Percentiles rank a stretch among this genome's conserved stretches.
Conservation (phyloP, 2,113 vertebrate genomes). For the Pantherophis guttatus region DNA sequence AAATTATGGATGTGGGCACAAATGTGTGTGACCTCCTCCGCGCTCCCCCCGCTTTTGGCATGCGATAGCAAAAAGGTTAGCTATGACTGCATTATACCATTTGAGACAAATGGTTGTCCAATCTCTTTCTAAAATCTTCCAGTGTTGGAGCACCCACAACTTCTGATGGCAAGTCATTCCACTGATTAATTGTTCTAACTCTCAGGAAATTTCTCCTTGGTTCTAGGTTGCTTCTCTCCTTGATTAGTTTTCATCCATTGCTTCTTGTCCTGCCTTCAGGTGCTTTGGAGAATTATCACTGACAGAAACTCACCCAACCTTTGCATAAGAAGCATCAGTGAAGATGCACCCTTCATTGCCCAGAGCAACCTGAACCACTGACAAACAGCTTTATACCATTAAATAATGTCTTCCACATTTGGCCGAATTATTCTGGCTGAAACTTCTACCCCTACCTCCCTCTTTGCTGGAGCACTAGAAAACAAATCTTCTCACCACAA, state of each 20-base stretch:
- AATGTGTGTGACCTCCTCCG: no score
- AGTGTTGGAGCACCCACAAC: background rate
- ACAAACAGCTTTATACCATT: background rate
- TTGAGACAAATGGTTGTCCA: background rate
- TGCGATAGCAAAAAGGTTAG: no score
- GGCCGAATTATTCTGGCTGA: background rate
- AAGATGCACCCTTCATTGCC: background rate
- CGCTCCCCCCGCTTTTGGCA: no score
- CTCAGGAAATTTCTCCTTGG: background rate
- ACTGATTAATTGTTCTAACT: background rate
- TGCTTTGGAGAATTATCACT: background rate
- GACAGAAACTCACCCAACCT: background rate
- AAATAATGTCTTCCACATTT: background rate
- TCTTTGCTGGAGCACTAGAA: background rate
- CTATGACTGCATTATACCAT: background rate
- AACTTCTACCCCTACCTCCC: background rate
- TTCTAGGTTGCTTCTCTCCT: background rate
- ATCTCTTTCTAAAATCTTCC: background rate
- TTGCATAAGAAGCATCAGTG: background rate
- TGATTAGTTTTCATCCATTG: background rate
- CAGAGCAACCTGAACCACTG: background rate
- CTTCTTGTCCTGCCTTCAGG: background rate
- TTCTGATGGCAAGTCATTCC: background rate
- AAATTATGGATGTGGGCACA: no score
- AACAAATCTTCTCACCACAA: background rate